phyloP scores from a whole-genome alignment of 92 coral and sea anemone species.

The Zoanthus gigantus region DNA sequence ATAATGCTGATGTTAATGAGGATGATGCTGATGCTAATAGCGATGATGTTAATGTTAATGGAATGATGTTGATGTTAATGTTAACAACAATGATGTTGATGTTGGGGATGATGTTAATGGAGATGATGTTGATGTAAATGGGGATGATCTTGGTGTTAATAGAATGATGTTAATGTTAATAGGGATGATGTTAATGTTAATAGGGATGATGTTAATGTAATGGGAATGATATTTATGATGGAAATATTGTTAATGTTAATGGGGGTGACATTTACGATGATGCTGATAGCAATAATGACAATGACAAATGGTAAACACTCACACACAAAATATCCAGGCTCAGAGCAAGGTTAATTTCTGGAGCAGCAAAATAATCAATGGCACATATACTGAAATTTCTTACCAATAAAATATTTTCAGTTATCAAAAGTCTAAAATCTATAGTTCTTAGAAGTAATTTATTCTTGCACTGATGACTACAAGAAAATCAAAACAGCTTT shows the following conservation, averaged over 20 bases:
- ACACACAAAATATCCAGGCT: no score
- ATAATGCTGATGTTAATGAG: neutral
- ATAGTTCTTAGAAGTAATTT: no score
- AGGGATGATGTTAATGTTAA: no score
- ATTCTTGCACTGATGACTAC: no score
- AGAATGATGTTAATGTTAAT: neutral
- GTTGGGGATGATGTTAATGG: neutral
- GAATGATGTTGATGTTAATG: neutral
- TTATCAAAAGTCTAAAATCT: no score
- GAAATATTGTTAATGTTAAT: no score
- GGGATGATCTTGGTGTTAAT: neutral
- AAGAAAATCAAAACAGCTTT: no score
- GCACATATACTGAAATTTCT: no score
- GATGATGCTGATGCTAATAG: neutral
- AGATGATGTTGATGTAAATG: neutral
- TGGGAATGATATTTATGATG: neutral
- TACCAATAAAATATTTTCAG: no score
- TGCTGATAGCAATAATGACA: neutral
- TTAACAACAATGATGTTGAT: neutral
- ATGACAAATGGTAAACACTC: neutral
- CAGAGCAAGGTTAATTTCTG: no score
- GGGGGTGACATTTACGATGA: no score
- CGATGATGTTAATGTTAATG: neutral
- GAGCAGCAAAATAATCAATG: no score
- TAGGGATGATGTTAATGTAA: neutral